Percentiles rank a stretch among this genome's conserved stretches.
Evolutionary conservation across 2,113 vertebrate species (phyloP).

Genomic region (Egretta garzetta): DNA sequence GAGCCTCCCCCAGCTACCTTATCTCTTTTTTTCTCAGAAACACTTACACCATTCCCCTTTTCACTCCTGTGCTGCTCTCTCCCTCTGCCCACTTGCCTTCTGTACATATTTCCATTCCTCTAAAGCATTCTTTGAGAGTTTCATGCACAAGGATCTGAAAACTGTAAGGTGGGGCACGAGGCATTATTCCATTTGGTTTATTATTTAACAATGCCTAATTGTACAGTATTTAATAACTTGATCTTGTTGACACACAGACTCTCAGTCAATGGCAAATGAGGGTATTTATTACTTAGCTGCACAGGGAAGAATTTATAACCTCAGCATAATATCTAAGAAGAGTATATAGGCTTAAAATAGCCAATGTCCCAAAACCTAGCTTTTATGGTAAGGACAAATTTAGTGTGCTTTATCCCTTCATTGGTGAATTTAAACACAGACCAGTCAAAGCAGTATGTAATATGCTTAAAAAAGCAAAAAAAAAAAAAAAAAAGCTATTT

Average conservation of each 20-base stretch:
- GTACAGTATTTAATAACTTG: not conserved
- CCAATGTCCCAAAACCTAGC: not conserved
- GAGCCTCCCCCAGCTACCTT: not conserved
- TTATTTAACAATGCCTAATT: not conserved
- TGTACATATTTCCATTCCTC: not conserved
- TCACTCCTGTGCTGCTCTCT: not conserved
- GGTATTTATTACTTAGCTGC: not conserved
- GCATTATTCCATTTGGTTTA: not conserved
- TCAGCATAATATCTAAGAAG: not conserved
- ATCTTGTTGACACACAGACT: not conserved
- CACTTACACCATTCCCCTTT: not conserved
- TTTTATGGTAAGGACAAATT: not conserved
- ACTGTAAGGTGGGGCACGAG: not conserved
- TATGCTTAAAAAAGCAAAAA: not conserved
- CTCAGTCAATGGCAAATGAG: not conserved
- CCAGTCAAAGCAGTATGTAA: not conserved
- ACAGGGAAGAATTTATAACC: not conserved
- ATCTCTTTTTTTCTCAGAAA: not conserved
- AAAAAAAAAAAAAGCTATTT: not conserved
- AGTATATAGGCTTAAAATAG: not conserved
- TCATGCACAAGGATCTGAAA: not conserved
- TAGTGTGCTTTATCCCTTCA: not conserved
- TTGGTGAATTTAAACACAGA: not conserved
- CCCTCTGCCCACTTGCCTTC: not conserved
- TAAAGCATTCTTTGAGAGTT: not conserved